phyloP scores from a whole-genome alignment of 2,797 vertebrate species.

The Pangasius mekongensis region DNA sequence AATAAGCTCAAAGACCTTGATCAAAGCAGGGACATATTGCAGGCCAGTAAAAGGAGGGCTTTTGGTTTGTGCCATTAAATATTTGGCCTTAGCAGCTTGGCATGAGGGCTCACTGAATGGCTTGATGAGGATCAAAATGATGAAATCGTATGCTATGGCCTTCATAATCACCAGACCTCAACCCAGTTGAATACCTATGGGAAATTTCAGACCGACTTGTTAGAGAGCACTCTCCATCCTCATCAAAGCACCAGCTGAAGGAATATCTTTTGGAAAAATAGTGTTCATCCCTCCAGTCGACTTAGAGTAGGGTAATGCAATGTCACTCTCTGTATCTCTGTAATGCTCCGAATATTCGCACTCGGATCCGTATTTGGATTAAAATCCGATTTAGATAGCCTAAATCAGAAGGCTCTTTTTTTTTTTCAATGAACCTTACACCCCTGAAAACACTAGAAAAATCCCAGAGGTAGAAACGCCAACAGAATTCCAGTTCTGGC shows the following conservation, averaged over 20 bases:
- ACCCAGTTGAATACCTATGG: background rate
- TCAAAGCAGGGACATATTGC: conserved; percentile 29
- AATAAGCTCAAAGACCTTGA: conserved; percentile 39
- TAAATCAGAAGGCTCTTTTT: background rate
- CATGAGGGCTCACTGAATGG: background rate
- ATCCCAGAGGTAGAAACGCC: background rate
- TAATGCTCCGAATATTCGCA: background rate
- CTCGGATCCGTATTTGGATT: background rate
- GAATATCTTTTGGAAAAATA: background rate
- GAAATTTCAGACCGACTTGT: background rate
- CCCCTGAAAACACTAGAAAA: background rate
- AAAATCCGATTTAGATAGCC: background rate
- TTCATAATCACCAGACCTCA: conserved; percentile 16
- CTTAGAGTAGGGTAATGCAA: background rate
- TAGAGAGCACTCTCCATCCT: background rate
- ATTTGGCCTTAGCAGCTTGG: conserved; percentile 24
- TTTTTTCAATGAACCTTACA: background rate
- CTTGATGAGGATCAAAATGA: background rate
- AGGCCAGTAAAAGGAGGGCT: conserved; percentile 22
- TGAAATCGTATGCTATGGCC: background rate
- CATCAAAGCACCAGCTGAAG: background rate
- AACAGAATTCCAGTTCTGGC: background rate
- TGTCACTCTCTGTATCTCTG: background rate
- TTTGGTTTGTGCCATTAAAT: conserved; percentile 12
- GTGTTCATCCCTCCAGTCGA: background rate